These are phyloP conservation scores for Apogon talboti DNA, from an alignment of 2,797 vertebrate species.

Conservation along the genomic window DNA sequence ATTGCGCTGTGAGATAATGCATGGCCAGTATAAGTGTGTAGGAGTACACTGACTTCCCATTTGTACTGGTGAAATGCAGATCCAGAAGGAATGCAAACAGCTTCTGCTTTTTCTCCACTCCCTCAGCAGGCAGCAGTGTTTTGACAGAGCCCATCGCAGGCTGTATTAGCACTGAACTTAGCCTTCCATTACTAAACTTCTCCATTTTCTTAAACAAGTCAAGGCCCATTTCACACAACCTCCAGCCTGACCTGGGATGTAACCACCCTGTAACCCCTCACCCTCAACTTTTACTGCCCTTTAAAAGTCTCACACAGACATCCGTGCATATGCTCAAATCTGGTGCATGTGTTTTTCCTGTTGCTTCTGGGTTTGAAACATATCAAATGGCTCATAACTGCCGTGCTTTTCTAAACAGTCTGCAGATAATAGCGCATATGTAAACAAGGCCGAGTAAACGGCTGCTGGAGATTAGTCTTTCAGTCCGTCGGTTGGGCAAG, in stretches of 20 bases:
- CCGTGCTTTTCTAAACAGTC: slow-evolving; percentile 40
- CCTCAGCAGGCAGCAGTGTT: slow-evolving; percentile 44
- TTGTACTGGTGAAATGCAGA: slow-evolving; percentile 35
- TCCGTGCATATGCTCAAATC: slow-evolving; percentile 43
- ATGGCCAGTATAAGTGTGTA: slow-evolving; percentile 31
- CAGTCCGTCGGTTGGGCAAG: slow-evolving; percentile 19
- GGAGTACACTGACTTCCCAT: slow-evolving; percentile 44
- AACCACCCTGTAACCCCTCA: slow-evolving; percentile 35
- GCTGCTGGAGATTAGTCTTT: slow-evolving; percentile 25
- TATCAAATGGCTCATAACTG: slow-evolving; percentile 34
- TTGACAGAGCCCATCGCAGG: slow-evolving; percentile 53
- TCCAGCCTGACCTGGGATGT: slow-evolving; percentile 41
- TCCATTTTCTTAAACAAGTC: slow-evolving; percentile 56
- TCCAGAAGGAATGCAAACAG: slow-evolving; percentile 67
- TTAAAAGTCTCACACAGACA: slow-evolving; percentile 48
- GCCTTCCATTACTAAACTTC: slow-evolving; percentile 47
- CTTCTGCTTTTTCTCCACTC: slow-evolving; percentile 65
- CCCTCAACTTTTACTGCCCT: slow-evolving; percentile 48
- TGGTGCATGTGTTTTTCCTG: slow-evolving; percentile 16
- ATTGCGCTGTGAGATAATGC: slow-evolving; percentile 28
- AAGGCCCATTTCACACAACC: slow-evolving; percentile 51
- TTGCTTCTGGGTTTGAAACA: slow-evolving; percentile 16
- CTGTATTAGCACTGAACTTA: slow-evolving; percentile 47
- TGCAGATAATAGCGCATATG: slow-evolving; percentile 33
- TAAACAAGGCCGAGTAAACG: slow-evolving; percentile 18